Evolutionary conservation across 1,140 invertebrate genomes (phyloP).

Genomic region (Neelides sp.): DNA sequence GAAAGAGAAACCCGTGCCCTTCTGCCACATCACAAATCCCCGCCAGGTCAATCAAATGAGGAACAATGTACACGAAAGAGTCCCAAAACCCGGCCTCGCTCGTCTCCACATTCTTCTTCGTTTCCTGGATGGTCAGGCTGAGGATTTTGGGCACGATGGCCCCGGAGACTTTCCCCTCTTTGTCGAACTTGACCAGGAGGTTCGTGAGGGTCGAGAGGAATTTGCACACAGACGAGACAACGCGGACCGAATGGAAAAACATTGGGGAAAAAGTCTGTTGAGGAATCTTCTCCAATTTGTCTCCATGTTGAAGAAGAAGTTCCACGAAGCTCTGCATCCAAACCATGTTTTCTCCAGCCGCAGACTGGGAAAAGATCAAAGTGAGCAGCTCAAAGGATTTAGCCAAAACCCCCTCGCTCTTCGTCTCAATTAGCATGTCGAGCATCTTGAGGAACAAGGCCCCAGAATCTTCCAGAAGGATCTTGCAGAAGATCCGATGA

Average conservation of each 20-base stretch:
- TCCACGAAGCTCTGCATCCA: neutral
- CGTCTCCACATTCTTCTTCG: too few species aligned
- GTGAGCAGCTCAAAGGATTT: conserved; percentile 16
- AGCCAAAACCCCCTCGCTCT: conserved; percentile 16
- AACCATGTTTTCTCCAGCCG: conserved; percentile 8
- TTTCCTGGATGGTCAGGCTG: too few species aligned
- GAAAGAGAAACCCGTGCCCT: conserved; percentile 23
- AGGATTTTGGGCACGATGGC: too few species aligned
- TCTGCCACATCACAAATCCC: conserved; percentile 13
- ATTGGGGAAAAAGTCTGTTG: conserved; percentile 12
- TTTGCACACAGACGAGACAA: conserved; percentile 13
- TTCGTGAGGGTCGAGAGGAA: conserved; percentile 13
- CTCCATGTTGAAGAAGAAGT: conserved; percentile 2
- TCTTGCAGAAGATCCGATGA: conserved; percentile 10
- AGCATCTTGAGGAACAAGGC: conserved; percentile 11
- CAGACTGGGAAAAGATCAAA: conserved; percentile 7
- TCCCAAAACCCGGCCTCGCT: neutral
- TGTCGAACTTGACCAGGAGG: conserved; percentile 5
- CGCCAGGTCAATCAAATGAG: conserved; percentile 25
- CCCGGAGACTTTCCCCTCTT: too few species aligned
- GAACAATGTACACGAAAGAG: conserved; percentile 15
- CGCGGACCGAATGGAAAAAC: conserved; percentile 14
- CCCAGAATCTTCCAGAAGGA: conserved; percentile 9
- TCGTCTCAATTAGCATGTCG: conserved; percentile 11
- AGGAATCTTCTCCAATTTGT: conserved; percentile 19